Base-by-base conservation (phyloP, 2,888 invertebrate genomes). In the Melolontha melolontha region DNA sequence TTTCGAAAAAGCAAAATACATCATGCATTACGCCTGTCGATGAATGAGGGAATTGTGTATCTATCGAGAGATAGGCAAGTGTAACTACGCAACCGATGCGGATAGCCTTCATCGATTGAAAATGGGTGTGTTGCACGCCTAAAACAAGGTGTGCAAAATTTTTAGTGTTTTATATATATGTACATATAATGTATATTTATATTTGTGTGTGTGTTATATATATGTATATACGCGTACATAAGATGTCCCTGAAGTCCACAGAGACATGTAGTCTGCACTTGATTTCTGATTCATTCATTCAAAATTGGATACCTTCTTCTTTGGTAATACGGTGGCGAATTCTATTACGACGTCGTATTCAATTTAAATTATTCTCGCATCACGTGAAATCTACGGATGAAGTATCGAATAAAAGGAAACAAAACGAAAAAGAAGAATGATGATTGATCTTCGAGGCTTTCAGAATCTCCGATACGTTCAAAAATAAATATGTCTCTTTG, bases 61-160 rank as follows among this genome's bases (percentile, higher is more conserved):
- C 10, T 34, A 34, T 34, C 34, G 51, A 27, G 27, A 51, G 27
- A 51, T 22, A 77, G 75, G 76, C 77, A 75, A 75, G 73, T 75
- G 70, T 73, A 69, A 72, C 68, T 75, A 75, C 74, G 75, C 74
- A 77, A 77, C 71, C 16, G 40, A 40, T 40, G 40, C 27, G 72
- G 66, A 76, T 76, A 75, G 76, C 78, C 78, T 78, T 69, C 66
- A 64, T 62, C 68, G 70, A 70, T 71, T 73, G 76, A 77, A 54
- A 54, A 78, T 79, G 76, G 77, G 79, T 76, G 76, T 73, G 79
- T 75, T 78, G 76, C 78, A 77, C 77, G 74, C 76, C 74, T 76
- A 74, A 71, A 78, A 76, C 78, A 77, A 79, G 79, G 78, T 77
- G 78, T 78, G 72, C 73, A 71, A 63, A 71, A 63, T 67, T 70